These are phyloP conservation scores for Pterocles orientalis DNA, from an alignment of 2,113 vertebrate species.

Conservation along the genomic window DNA sequence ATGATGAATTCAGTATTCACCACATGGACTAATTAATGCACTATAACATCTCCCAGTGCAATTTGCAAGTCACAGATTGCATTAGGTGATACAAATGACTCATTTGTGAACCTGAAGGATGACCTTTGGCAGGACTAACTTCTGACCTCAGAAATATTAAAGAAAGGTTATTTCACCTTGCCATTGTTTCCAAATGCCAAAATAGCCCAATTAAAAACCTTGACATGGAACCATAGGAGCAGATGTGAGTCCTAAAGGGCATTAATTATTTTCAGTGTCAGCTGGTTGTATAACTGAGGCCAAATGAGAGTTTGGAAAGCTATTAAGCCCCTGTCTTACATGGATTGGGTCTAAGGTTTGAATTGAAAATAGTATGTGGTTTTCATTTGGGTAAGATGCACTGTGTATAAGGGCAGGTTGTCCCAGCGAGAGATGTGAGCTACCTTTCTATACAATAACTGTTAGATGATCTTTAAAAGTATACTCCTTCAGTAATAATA, in stretches of 20 bases:
- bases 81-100: conserved; percentile 88
- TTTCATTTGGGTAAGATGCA: conserved; percentile 52
- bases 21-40: conserved; percentile 84
- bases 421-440: conserved; percentile 33
- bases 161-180: conserved; percentile 89
- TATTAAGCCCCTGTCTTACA: conserved; percentile 80
- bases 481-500: conserved; percentile 26
- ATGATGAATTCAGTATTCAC: conserved; percentile 83
- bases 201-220: conserved; percentile 92
- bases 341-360: conserved; percentile 77
- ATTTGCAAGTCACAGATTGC: conserved; percentile 87
- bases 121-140: conserved; percentile 84
- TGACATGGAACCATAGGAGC: conserved; percentile 87
- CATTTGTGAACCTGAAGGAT: conserved; percentile 86
- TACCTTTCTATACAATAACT: background rate
- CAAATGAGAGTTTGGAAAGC: conserved; percentile 86
- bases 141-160: conserved; percentile 88
- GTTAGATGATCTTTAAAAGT: conserved; percentile 28
- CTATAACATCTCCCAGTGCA: conserved; percentile 80
- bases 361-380: conserved; percentile 72
- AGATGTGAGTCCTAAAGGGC: conserved; percentile 87
- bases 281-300: conserved; percentile 85
- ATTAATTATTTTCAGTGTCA: conserved; percentile 90
- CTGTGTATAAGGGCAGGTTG: background rate
- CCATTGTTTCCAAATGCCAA: conserved; percentile 90